Evolutionary conservation across 2,797 vertebrate genomes (phyloP).

Genomic region (Syndactyla subalaris): DNA sequence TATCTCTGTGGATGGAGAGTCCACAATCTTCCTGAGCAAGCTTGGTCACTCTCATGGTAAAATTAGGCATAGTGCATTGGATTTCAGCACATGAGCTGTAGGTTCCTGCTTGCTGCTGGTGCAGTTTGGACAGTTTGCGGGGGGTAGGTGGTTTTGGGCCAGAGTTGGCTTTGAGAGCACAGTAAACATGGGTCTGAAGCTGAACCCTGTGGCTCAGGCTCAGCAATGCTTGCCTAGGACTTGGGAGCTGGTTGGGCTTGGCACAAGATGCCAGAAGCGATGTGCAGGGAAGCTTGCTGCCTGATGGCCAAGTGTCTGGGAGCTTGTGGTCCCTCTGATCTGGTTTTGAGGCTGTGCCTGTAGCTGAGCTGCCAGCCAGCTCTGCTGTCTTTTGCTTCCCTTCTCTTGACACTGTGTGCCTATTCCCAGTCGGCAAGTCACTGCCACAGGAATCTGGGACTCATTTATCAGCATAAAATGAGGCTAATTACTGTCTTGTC

Average conservation of each 20-base stretch:
- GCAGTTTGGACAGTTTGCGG: background rate
- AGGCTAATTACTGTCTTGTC: background rate
- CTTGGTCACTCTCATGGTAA: background rate
- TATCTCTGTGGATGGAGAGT: background rate
- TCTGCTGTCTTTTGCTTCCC: background rate
- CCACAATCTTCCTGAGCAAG: background rate
- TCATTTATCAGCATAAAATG: background rate
- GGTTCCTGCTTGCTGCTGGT: background rate
- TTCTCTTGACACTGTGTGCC: background rate
- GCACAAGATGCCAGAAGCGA: rapidly evolving
- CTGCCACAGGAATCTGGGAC: background rate
- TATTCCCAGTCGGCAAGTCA: background rate
- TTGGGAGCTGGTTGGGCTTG: background rate
- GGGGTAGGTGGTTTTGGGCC: rapidly evolving
- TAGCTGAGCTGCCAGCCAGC: background rate
- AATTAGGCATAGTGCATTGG: rapidly evolving
- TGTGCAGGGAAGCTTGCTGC: background rate
- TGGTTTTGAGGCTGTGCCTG: background rate
- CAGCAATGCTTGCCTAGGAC: background rate
- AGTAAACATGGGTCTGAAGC: background rate
- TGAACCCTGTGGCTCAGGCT: rapidly evolving
- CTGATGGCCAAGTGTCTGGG: rapidly evolving
- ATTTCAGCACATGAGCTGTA: rapidly evolving
- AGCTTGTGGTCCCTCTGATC: background rate
- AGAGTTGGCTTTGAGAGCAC: rapidly evolving